A percentile compares a stretch with the other conserved stretches of the same genome.
Conservation (phyloP, 2,888 invertebrate genomes). For the Ditula angustiorana region DNA sequence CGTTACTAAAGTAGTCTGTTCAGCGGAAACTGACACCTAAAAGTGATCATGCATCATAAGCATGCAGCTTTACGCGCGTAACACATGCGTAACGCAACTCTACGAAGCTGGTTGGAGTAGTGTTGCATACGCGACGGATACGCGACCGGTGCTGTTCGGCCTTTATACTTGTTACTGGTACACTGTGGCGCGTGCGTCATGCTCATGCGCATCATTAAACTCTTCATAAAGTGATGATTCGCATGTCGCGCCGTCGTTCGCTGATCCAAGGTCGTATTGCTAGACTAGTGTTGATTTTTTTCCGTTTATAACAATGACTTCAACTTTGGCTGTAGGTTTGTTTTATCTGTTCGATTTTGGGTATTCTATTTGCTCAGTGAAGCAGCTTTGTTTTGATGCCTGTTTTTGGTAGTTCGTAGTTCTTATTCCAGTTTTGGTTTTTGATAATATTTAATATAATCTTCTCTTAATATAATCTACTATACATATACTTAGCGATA, state of each 20-base stretch:
- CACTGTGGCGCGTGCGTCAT: slow-evolving; percentile 11
- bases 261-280: slow-evolving; percentile 31
- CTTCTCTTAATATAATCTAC: too few relatives aligned
- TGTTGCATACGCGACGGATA: too few relatives aligned
- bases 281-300: slow-evolving; percentile 7
- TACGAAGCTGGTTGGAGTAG: too few relatives aligned
- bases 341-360: neutral
- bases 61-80: too few relatives aligned
- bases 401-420: neutral
- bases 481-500: too few relatives aligned
- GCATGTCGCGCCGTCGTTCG: slow-evolving; percentile 21
- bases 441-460: too few relatives aligned
- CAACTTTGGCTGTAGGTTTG: neutral
- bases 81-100: too few relatives aligned
- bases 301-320: slow-evolving; percentile 36
- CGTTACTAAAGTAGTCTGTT: too few relatives aligned
- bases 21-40: too few relatives aligned
- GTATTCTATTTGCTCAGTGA: neutral
- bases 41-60: too few relatives aligned
- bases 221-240: slow-evolving; percentile 18
- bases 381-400: neutral
- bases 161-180: too few relatives aligned
- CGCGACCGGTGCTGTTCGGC: too few relatives aligned
- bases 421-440: neutral
- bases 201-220: slow-evolving; percentile 29